These are phyloP conservation scores for Chondrilla cf. caribensis DNA, from an alignment of 37 sponge, comb jelly and placozoan species.

Conservation along the genomic window DNA sequence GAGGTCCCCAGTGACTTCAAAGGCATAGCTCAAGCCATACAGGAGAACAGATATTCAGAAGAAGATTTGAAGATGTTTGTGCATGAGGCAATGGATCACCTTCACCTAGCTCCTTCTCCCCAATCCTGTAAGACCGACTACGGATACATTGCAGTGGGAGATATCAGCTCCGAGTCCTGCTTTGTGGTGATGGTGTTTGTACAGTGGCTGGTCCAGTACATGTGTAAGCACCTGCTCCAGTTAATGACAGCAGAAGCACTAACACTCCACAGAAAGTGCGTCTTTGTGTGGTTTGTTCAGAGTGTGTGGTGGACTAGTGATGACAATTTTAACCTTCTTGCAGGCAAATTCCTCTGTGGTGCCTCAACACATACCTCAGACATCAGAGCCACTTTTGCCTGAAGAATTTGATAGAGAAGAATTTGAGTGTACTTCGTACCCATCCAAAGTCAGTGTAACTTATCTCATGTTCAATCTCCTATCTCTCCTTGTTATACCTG, in stretches of 20 bases:
- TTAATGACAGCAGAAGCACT: slow-evolving; percentile 60
- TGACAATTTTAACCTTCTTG: not conserved
- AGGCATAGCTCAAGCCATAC: slow-evolving; percentile 15
- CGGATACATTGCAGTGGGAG: not conserved
- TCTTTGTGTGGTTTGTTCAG: not conserved
- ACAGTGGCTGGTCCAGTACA: slow-evolving; percentile 38
- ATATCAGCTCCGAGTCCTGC: not conserved
- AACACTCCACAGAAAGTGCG: slow-evolving; percentile 6
- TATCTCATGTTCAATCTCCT: too few relatives aligned
- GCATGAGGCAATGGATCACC: slow-evolving; percentile 3
- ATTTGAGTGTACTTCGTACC: not conserved
- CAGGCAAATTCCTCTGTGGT: slow-evolving; percentile 54
- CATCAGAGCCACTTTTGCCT: slow-evolving; percentile 84
- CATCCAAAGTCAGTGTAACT: not conserved
- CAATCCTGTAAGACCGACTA: not conserved
- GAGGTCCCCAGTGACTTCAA: slow-evolving; percentile 2
- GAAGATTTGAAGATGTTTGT: not conserved
- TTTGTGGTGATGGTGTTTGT: slow-evolving; percentile 35
- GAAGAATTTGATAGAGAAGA: slow-evolving; percentile 45
- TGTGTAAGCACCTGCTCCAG: slow-evolving; percentile 45
- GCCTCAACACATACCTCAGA: slow-evolving; percentile 61
- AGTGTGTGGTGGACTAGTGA: not conserved
- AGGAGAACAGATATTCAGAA: not conserved
- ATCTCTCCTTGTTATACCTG: too few relatives aligned
- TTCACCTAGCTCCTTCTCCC: slow-evolving; percentile 6